Evolutionary conservation across 2,113 vertebrate species (phyloP).

Genomic region (Acanthisitta chloris): DNA sequence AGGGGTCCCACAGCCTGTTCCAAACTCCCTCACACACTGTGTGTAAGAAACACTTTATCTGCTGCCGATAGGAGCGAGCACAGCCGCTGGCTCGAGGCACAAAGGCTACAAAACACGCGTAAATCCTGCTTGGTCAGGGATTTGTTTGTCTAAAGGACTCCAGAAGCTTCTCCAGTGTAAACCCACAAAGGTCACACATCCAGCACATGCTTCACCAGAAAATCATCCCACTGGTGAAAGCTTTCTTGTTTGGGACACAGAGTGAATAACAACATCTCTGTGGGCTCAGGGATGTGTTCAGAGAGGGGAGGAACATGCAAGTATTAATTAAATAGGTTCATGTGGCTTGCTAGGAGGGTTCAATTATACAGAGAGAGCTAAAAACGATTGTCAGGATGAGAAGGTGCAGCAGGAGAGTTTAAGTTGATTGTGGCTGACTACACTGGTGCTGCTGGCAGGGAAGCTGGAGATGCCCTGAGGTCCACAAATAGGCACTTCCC

Average conservation of each 20-base stretch:
- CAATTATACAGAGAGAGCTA: not conserved
- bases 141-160: not conserved
- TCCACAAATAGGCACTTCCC: not conserved
- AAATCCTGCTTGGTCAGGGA: not conserved
- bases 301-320: not conserved
- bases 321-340: not conserved
- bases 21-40: not conserved
- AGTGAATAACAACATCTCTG: not conserved
- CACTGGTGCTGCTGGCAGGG: not conserved
- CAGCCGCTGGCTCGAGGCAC: not conserved
- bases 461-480: not conserved
- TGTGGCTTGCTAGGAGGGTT: not conserved
- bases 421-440: not conserved
- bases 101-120: not conserved
- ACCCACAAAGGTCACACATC: not conserved
- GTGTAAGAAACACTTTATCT: not conserved
- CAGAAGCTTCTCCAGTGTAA: slow-evolving; percentile 39
- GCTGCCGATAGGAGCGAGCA: not conserved
- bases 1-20: not conserved
- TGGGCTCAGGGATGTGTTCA: not conserved
- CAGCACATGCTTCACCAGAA: slow-evolving; percentile 24
- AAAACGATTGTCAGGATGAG: not conserved
- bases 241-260: not conserved
- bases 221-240: slow-evolving; percentile 17
- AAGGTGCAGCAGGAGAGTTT: not conserved